Evolutionary conservation across 2,113 vertebrate genomes (phyloP).

Genomic region (Bambusicola thoracicus): DNA sequence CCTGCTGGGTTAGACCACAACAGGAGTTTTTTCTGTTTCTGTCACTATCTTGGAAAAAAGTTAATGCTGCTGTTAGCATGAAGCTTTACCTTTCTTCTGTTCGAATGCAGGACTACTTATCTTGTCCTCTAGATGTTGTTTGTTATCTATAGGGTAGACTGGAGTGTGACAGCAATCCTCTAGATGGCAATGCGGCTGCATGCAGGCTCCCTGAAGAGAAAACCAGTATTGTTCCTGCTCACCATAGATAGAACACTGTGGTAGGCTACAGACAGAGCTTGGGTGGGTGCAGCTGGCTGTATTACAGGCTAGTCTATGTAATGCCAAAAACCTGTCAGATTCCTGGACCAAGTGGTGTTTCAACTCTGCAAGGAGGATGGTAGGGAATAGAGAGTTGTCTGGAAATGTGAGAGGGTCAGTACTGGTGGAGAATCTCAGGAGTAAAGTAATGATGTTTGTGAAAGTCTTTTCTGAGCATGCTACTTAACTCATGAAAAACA

Average conservation of each 20-base stretch:
- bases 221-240: neutral
- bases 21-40: neutral
- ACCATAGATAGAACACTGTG: neutral
- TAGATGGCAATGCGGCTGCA: constrained; percentile 42
- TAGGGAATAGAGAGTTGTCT: neutral
- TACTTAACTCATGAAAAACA: neutral
- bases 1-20: no score
- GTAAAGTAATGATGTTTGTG: neutral
- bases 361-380: neutral
- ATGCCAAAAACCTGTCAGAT: constrained; percentile 7
- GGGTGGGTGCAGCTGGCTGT: constrained; percentile 30
- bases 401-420: neutral
- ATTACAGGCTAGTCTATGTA: neutral
- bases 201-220: neutral
- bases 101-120: neutral
- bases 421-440: neutral
- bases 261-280: constrained; percentile 20
- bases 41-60: neutral
- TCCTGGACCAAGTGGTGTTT: constrained; percentile 3
- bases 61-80: neutral
- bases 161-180: constrained; percentile 19
- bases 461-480: neutral
- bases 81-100: neutral
- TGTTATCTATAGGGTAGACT: neutral
- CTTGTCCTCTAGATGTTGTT: neutral